Conservation (phyloP, 2,797 vertebrate genomes). For the Megalops cyprinoides region DNA sequence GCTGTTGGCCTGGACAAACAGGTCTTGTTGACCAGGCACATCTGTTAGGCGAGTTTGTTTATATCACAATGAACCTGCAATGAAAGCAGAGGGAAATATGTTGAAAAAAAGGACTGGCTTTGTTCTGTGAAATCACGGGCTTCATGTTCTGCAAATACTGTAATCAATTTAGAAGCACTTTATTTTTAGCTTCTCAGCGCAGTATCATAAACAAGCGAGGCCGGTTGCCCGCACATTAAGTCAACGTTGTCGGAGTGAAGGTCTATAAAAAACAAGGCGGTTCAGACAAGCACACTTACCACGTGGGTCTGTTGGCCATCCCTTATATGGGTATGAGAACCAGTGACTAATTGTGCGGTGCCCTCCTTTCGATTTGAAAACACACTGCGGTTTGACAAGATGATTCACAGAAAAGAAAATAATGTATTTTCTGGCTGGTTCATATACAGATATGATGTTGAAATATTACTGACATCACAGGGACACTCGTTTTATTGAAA, state of each 20-base stretch:
- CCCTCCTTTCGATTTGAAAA: conserved; percentile 52
- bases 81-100: conserved; percentile 38
- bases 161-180: conserved; percentile 30
- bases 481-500: too few relatives aligned
- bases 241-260: neutral
- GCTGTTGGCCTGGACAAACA: conserved; percentile 45
- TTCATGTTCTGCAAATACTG: conserved; percentile 14
- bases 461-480: too few relatives aligned
- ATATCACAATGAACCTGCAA: conserved; percentile 13
- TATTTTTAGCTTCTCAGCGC: conserved; percentile 34
- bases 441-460: too few relatives aligned
- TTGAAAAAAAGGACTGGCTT: conserved; percentile 33
- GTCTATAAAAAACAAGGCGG: conserved; percentile 38
- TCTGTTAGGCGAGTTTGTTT: conserved; percentile 31
- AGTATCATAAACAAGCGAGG: conserved; percentile 32
- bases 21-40: conserved; percentile 33
- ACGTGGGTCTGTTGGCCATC: conserved; percentile 57
- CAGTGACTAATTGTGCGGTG: conserved; percentile 18
- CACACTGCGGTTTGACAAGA: conserved; percentile 51
- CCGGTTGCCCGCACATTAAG: conserved; percentile 10
- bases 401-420: conserved; percentile 58
- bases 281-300: conserved; percentile 35
- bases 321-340: conserved; percentile 63
- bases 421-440: neutral
- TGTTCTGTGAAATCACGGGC: conserved; percentile 15